Evolutionary conservation across 23 tunicate species (phyloP), one percentile per base, ranked within the genome.

Genomic region (Corella eumyota): DNA sequence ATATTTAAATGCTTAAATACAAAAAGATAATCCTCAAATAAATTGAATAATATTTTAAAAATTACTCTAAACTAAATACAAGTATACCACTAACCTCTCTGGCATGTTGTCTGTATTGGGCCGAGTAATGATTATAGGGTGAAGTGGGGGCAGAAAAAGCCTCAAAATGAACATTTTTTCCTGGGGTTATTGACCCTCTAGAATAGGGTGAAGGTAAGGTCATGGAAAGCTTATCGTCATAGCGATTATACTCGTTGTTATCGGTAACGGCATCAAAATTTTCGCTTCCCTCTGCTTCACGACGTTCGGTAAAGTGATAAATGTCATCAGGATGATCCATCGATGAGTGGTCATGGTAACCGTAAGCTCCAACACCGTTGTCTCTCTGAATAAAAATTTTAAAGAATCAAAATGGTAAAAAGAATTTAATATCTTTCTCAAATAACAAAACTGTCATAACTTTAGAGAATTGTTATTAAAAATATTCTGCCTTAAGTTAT

Each of bases 231-330:
- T 70, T 70, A 25, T 64, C 53, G 45, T 47, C 67, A 22, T 40
- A 68, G 20, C 30, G 60, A 25, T 30, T 17, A 34, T 61, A 24
- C 55, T 55, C 69, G 25, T 61, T 51, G 26, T 20, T 29, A n/a
- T n/a, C n/a, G n/a, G n/a, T n/a, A 7, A 54, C 72, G 1, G 61
- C 71, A 1, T 73, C 94, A 58, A 66, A 84, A 44, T 84, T 83
- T 64, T 84, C 94, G 22, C 82, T 74, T 1, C 94, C 94, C 58
- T 84, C 94, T 6, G 80, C 94, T 64, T 84, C 81, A 22, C 94
- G 56, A 25, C 81, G 62, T 33, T 84, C 94, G 2, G 94, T 58
- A 62, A 73, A 84, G 20, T 72, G 71, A 45, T 73, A 84, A 11
- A 62, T 60, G 19, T 73, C 80, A 25, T 58, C 36, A 22, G 57